A percentile compares a stretch with the other conserved stretches of the same genome.
Evolutionary conservation across 1,140 invertebrate species (phyloP).

Genomic region (Cherax destructor): DNA sequence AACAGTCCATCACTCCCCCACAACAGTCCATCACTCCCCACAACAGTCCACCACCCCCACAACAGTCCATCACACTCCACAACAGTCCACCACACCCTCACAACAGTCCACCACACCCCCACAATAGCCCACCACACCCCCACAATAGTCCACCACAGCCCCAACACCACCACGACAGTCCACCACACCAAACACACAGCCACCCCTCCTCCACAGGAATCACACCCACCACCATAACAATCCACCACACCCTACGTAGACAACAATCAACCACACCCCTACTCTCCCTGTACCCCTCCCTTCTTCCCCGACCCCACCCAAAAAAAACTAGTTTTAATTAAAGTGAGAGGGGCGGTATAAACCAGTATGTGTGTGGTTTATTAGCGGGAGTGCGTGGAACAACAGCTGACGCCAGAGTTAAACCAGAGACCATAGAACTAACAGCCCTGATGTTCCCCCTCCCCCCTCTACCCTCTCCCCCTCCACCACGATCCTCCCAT

Average conservation of each 20-base stretch:
- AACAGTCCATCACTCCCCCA: not conserved
- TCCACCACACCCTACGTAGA: not conserved
- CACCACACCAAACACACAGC: not conserved
- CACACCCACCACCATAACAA: no score
- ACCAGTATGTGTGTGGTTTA: constrained; percentile 13
- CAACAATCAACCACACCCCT: not conserved
- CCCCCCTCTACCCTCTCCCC: not conserved
- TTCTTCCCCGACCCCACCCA: not conserved
- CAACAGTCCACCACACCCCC: not conserved
- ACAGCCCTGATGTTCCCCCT: not conserved
- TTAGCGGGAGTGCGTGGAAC: not conserved
- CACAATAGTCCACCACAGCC: not conserved
- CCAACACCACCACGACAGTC: no score
- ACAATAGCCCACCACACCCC: not conserved
- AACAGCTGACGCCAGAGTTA: not conserved
- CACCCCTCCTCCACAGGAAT: not conserved
- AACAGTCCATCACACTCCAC: no score
- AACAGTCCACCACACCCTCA: not conserved
- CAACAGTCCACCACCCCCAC: no score
- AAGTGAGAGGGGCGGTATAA: not conserved
- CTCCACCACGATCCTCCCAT: not conserved
- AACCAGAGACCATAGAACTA: not conserved
- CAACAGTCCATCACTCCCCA: not conserved
- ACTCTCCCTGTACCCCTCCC: not conserved
- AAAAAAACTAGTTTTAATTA: not conserved